Conservation (phyloP, 2,888 invertebrate genomes). For the Andrena trimmerana region DNA sequence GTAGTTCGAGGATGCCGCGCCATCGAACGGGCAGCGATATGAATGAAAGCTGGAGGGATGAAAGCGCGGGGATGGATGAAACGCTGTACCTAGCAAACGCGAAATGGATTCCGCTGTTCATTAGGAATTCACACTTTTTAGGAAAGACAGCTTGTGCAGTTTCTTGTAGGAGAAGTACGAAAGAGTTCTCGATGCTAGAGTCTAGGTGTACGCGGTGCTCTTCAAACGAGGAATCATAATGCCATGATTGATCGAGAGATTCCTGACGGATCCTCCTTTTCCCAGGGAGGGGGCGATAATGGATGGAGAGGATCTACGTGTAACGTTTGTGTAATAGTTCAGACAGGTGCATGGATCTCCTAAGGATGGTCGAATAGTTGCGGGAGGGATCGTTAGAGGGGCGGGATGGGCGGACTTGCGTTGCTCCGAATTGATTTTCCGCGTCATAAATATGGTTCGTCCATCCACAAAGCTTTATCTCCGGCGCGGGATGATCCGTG, state of each 20-base stretch:
- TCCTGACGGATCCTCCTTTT: not conserved
- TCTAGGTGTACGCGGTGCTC: too few relatives aligned
- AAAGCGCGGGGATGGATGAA: constrained; percentile 43
- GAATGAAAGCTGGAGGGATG: constrained; percentile 27
- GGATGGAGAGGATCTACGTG: not conserved
- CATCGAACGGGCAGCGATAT: constrained; percentile 46
- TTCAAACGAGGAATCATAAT: too few relatives aligned
- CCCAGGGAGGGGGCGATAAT: not conserved
- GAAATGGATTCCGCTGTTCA: constrained; percentile 27
- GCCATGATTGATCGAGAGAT: too few relatives aligned
- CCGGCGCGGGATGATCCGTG: constrained; percentile 19
- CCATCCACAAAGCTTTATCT: constrained; percentile 11
- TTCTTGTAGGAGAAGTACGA: too few relatives aligned
- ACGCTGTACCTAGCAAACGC: constrained; percentile 7
- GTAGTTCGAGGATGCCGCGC: constrained; percentile 56
- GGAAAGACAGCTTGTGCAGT: not conserved
- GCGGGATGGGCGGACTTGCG: not conserved
- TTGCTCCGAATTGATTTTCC: constrained; percentile 33
- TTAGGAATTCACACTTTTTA: not conserved
- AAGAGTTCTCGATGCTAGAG: too few relatives aligned
- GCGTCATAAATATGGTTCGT: constrained; percentile 3
- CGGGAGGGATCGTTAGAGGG: not conserved
- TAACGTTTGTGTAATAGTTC: not conserved
- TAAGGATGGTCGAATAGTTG: not conserved
- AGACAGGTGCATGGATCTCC: not conserved